These are phyloP conservation scores for Lophotriccus pileatus DNA, from an alignment of 2,797 vertebrate species.

Conservation along the genomic window DNA sequence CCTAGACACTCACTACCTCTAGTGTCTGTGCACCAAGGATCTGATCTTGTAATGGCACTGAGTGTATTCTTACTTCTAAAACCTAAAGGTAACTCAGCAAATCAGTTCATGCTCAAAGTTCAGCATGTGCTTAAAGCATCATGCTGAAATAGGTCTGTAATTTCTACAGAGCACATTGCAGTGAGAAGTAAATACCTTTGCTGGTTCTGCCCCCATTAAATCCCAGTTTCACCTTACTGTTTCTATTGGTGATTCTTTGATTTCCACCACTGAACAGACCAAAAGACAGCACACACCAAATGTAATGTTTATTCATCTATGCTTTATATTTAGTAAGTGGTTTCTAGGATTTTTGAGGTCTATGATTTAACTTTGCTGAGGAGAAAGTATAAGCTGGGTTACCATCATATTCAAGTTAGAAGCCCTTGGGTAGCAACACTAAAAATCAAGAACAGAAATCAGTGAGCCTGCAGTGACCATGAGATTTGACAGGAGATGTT, in stretches of 20 bases:
- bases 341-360: too few species aligned
- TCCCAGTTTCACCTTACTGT: neutral
- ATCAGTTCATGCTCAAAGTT: neutral
- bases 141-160: neutral
- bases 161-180: neutral
- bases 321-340: too few species aligned
- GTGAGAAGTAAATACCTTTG: neutral
- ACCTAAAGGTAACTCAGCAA: accelerated
- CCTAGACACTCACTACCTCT: neutral
- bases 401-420: neutral
- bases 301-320: too few species aligned
- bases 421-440: neutral
- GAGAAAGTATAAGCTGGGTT: too few species aligned
- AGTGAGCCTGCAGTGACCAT: neutral
- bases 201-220: neutral
- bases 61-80: neutral
- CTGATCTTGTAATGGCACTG: accelerated
- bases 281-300: too few species aligned
- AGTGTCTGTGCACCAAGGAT: neutral
- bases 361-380: too few species aligned
- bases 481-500: neutral
- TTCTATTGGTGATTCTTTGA: neutral
- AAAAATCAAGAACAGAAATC: neutral
- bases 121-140: neutral
- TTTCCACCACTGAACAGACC: neutral